Percentiles rank a stretch among this genome's conserved stretches.
phyloP scores from a whole-genome alignment of 2,888 invertebrate genomes.

The Gonocerus acuteangulatus region DNA sequence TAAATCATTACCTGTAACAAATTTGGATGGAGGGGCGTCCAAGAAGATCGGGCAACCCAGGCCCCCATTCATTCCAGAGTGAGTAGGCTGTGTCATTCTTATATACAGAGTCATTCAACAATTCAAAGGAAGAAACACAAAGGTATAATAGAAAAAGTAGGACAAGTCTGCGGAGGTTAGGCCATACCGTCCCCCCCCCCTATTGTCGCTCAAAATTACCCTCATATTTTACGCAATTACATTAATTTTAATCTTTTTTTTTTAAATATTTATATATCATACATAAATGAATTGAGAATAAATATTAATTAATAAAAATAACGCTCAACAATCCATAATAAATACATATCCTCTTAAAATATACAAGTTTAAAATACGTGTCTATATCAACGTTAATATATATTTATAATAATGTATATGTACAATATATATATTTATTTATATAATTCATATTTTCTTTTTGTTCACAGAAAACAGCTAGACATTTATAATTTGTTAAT shows the following conservation, averaged over 20 bases:
- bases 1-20: too few relatives aligned
- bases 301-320: constrained; percentile 20
- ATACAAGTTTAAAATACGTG: constrained; percentile 35
- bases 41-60: too few relatives aligned
- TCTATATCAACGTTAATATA: constrained; percentile 26
- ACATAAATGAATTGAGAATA: neutral
- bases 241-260: neutral
- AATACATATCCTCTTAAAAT: constrained; percentile 29
- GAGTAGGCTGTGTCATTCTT: too few relatives aligned
- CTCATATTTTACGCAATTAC: constrained; percentile 14
- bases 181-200: neutral
- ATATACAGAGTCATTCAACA: too few relatives aligned
- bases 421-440: constrained; percentile 5
- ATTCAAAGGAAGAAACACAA: constrained; percentile 8
- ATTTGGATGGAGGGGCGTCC: too few relatives aligned
- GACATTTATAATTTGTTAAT: constrained; percentile 14
- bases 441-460: constrained; percentile 19
- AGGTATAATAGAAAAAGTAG: neutral
- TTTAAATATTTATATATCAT: neutral
- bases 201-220: constrained; percentile 15
- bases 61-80: too few relatives aligned
- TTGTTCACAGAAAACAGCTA: constrained; percentile 14
- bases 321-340: constrained; percentile 7
- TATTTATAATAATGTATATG: constrained; percentile 9
- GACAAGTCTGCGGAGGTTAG: constrained; percentile 2